Percentiles rank a stretch among this genome's conserved stretches.
These are phyloP conservation scores for Acanthosoma haemorrhoidale DNA, from an alignment of 2,888 invertebrate genomes.

Conservation along the genomic window DNA sequence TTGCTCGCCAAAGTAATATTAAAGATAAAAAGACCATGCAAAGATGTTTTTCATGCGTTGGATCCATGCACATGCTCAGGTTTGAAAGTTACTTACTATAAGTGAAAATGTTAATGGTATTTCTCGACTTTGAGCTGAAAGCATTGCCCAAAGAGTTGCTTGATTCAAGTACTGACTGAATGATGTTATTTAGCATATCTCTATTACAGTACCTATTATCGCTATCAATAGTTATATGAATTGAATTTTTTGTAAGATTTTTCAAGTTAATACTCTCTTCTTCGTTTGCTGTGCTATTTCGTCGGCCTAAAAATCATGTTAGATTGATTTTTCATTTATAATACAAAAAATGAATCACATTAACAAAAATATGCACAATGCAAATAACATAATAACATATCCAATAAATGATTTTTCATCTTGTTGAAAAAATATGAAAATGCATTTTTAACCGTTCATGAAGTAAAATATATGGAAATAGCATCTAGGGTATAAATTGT, in stretches of 20 bases:
- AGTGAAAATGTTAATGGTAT: background rate
- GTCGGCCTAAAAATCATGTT: background rate
- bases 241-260: background rate
- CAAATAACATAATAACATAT: too few species aligned
- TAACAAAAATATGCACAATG: too few species aligned
- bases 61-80: background rate
- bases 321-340: background rate
- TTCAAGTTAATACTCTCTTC: background rate
- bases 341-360: too few species aligned
- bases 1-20: too few species aligned
- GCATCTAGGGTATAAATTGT: too few species aligned
- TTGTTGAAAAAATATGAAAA: too few species aligned
- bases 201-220: background rate
- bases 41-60: background rate
- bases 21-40: background rate
- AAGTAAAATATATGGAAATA: too few species aligned
- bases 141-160: background rate
- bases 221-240: constrained; percentile 16
- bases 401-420: too few species aligned
- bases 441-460: too few species aligned
- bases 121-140: background rate
- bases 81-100: background rate
- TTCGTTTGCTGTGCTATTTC: background rate
- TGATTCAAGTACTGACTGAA: constrained; percentile 12
- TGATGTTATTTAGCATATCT: constrained; percentile 5